Evolutionary conservation across 2,888 invertebrate species (phyloP).

Genomic region (Hypomecis punctinalis): DNA sequence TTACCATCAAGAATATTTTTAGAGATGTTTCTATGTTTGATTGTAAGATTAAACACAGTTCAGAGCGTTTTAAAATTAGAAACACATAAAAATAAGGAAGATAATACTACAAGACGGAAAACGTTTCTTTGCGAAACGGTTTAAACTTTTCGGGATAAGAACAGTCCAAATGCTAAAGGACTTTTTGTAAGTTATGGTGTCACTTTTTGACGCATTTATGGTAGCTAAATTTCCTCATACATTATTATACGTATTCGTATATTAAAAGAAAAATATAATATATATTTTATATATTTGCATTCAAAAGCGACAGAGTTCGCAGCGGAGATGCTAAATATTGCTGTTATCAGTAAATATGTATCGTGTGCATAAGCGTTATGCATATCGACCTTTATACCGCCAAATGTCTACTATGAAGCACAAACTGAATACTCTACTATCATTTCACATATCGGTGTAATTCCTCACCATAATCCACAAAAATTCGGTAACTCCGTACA

Average conservation of each 20-base stretch:
- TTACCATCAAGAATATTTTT: no score
- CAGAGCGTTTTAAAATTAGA: no score
- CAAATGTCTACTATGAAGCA: constrained; percentile 77
- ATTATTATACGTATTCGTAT: not conserved
- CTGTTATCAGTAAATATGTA: constrained; percentile 48
- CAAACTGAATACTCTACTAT: constrained; percentile 63
- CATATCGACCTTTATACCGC: constrained; percentile 63
- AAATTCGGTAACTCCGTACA: constrained; percentile 60
- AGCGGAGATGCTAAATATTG: constrained; percentile 57
- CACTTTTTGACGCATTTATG: no score
- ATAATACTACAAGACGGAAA: no score
- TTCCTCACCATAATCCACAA: constrained; percentile 59
- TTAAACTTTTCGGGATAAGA: no score
- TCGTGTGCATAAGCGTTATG: constrained; percentile 71
- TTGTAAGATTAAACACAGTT: no score
- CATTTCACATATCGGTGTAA: constrained; percentile 56
- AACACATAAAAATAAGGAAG: no score
- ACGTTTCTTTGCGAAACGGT: no score
- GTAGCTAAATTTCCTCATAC: not conserved
- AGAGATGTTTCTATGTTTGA: no score
- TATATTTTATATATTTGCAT: constrained; percentile 56
- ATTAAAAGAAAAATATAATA: constrained; percentile 36
- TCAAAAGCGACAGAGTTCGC: constrained; percentile 66
- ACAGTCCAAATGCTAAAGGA: no score
- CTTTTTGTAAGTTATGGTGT: no score